phyloP scores from a whole-genome alignment of 2,797 vertebrate species.

The Choloepus didactylus region DNA sequence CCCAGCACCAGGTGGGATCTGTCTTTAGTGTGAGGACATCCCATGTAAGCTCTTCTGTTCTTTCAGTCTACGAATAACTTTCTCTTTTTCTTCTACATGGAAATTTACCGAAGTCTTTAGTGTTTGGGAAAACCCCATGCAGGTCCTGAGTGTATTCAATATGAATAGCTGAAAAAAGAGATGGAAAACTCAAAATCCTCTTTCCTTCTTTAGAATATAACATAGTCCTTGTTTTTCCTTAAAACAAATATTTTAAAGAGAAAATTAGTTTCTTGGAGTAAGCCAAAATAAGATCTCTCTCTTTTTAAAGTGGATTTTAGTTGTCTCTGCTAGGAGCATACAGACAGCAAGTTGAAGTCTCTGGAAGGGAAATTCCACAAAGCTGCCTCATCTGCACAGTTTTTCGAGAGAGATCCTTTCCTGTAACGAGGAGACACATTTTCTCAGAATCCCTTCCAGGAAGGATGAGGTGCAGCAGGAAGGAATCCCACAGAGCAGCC shows the following conservation, averaged over 20 bases:
- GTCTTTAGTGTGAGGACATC: background rate
- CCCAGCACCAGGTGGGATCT: background rate
- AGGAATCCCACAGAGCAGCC: slow-evolving; percentile 46
- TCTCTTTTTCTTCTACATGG: background rate
- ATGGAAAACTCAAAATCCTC: background rate
- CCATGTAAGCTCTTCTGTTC: background rate
- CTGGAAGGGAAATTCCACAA: slow-evolving; percentile 60
- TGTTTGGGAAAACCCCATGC: slow-evolving; percentile 34
- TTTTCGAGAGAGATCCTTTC: slow-evolving; percentile 6
- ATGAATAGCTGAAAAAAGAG: background rate
- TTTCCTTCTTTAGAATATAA: background rate
- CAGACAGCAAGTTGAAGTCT: background rate
- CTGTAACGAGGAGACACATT: slow-evolving; percentile 39
- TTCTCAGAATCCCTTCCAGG: slow-evolving; percentile 66
- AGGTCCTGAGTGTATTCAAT: background rate
- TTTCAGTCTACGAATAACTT: background rate
- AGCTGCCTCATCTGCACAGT: background rate
- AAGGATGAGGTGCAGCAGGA: slow-evolving; percentile 75
- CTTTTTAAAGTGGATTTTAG: background rate
- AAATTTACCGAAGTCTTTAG: background rate
- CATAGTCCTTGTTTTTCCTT: background rate
- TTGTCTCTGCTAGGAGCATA: background rate
- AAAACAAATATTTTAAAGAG: background rate
- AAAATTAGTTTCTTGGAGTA: background rate
- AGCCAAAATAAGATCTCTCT: background rate